Evolutionary conservation across 2,113 vertebrate species (phyloP).

Genomic region (Copsychus sechellarum): DNA sequence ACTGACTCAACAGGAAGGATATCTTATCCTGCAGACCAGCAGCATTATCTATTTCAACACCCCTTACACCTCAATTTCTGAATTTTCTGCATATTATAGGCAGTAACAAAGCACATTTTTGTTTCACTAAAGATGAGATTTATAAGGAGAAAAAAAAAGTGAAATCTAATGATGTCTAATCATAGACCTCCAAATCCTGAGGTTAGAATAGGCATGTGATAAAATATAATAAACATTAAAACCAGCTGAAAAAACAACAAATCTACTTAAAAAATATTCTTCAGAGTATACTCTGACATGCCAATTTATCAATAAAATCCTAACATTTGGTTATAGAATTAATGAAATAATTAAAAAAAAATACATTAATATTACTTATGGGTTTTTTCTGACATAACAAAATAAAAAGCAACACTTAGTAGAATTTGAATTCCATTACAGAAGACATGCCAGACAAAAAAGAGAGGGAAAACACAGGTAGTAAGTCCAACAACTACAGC

Average conservation of each 20-base stretch:
- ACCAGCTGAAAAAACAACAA: background rate
- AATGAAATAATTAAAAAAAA: background rate
- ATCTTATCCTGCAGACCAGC: background rate
- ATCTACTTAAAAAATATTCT: background rate
- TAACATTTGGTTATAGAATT: background rate
- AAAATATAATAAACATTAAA: background rate
- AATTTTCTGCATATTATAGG: background rate
- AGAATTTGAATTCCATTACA: background rate
- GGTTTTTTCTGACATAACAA: background rate
- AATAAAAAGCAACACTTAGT: background rate
- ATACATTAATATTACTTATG: background rate
- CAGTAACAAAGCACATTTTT: background rate
- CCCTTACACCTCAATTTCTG: background rate
- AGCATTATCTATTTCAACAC: background rate
- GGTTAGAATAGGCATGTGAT: background rate
- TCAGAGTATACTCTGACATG: background rate
- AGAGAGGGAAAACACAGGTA: background rate
- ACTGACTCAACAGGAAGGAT: background rate
- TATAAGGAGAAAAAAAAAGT: background rate
- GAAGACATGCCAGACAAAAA: background rate
- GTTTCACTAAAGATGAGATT: background rate
- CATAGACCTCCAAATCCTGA: background rate
- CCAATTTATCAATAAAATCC: background rate
- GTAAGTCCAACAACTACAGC: background rate
- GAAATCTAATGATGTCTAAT: background rate